Percentiles rank a stretch among this genome's conserved stretches.
These are phyloP conservation scores for Anomalospiza imberbis DNA, from an alignment of 2,797 vertebrate genomes.

Conservation along the genomic window DNA sequence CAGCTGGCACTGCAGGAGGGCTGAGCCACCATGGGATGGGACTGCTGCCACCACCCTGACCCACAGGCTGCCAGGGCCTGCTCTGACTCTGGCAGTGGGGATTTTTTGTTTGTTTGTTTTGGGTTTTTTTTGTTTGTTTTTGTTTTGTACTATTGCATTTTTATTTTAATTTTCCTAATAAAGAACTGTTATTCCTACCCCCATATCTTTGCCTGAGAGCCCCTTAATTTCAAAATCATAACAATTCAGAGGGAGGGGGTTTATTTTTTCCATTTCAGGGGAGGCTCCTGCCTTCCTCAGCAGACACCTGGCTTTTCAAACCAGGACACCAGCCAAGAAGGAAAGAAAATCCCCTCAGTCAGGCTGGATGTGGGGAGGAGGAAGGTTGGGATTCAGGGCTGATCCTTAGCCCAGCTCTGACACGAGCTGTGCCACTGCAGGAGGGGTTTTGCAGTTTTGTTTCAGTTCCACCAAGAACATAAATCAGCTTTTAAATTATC, in stretches of 20 bases:
- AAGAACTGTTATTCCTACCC: neutral
- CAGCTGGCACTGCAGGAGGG: too few species aligned
- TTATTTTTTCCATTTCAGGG: neutral
- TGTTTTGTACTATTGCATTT: neutral
- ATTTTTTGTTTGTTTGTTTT: too few species aligned
- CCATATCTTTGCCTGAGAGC: neutral
- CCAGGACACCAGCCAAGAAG: neutral
- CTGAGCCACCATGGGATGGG: too few species aligned
- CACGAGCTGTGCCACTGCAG: neutral
- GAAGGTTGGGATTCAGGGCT: neutral
- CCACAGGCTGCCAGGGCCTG: too few species aligned
- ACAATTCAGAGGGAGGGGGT: neutral
- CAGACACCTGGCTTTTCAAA: neutral
- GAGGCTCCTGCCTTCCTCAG: neutral
- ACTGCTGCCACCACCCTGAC: too few species aligned
- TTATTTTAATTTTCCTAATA: neutral
- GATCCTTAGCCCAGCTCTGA: neutral
- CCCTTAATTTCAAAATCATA: neutral
- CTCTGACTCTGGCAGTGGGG: neutral
- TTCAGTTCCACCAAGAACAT: neutral
- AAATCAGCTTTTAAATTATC: neutral
- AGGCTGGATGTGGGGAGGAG: neutral
- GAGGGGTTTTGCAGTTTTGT: neutral
- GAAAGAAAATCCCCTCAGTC: neutral
- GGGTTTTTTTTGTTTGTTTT: too few species aligned